Conservation (phyloP, 2,797 vertebrate species). For the Pachyuromys duprasi region DNA sequence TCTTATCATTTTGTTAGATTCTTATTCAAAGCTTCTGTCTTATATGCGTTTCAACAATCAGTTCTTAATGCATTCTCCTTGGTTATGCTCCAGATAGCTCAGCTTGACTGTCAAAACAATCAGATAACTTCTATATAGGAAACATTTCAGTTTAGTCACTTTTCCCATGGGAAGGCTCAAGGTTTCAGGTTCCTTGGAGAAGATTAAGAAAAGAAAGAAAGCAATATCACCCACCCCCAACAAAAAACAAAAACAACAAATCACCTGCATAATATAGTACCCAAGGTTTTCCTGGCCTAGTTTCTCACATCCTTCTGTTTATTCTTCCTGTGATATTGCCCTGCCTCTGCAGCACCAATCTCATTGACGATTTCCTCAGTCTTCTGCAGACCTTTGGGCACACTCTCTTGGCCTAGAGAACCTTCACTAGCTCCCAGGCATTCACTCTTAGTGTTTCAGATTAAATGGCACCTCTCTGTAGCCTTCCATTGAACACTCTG, state of each 20-base stretch:
- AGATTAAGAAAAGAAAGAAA: neutral
- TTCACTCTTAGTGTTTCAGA: neutral
- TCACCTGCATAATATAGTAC: neutral
- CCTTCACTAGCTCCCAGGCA: neutral
- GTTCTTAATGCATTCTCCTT: neutral
- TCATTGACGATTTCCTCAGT: slow-evolving; percentile 62
- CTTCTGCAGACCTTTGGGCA: slow-evolving; percentile 13
- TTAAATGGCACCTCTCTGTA: slow-evolving; percentile 50
- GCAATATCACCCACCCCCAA: neutral
- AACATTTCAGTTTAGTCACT: neutral
- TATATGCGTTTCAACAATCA: neutral
- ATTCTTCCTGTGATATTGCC: neutral
- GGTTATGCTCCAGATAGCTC: neutral
- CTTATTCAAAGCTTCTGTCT: neutral
- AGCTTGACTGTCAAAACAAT: neutral
- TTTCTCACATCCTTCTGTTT: neutral
- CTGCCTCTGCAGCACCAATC: neutral
- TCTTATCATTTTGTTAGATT: neutral
- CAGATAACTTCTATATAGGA: neutral
- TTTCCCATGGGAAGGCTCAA: neutral
- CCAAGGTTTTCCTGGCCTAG: neutral
- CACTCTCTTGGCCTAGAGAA: neutral
- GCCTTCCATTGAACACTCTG: neutral
- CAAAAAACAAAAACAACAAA: neutral
- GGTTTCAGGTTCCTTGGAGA: neutral